These are phyloP conservation scores for Nephrotoma appendiculata DNA, from an alignment of 2,888 invertebrate species.

Conservation along the genomic window DNA sequence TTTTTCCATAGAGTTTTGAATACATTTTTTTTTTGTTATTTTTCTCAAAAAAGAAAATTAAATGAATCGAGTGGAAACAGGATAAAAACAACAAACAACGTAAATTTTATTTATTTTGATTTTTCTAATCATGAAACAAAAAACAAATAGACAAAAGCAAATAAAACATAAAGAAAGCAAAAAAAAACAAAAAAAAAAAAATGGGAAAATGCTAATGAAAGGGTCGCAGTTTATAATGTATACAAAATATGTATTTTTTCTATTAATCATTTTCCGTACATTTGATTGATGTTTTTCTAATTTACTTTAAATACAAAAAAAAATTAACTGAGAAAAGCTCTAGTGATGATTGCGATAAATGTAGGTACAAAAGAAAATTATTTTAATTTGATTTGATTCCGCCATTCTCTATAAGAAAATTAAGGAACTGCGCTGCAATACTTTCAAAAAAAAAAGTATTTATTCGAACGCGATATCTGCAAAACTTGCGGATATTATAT, in stretches of 20 bases:
- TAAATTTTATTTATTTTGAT: not conserved
- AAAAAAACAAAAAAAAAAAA: not conserved
- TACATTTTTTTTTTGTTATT: not conserved
- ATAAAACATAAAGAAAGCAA: not conserved
- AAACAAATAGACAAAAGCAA: not conserved
- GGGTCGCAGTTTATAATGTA: not conserved
- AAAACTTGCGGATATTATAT: no score
- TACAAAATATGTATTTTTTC: not conserved
- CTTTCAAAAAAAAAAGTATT: no score
- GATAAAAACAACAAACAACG: not conserved
- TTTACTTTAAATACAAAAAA: not conserved
- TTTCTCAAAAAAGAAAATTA: not conserved
- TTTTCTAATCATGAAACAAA: not conserved
- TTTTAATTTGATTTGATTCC: not conserved
- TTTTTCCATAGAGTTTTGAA: not conserved
- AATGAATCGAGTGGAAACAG: not conserved
- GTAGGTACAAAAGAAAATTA: not conserved
- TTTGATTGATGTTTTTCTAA: not conserved
- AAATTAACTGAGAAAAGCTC: not conserved
- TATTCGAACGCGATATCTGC: no score
- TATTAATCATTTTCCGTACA: not conserved
- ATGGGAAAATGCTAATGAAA: not conserved
- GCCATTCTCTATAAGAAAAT: not conserved
- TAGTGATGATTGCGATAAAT: not conserved
- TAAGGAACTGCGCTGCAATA: not conserved